These are phyloP conservation scores for Eucera pruinosa DNA, from an alignment of 2,888 invertebrate species.

Conservation along the genomic window DNA sequence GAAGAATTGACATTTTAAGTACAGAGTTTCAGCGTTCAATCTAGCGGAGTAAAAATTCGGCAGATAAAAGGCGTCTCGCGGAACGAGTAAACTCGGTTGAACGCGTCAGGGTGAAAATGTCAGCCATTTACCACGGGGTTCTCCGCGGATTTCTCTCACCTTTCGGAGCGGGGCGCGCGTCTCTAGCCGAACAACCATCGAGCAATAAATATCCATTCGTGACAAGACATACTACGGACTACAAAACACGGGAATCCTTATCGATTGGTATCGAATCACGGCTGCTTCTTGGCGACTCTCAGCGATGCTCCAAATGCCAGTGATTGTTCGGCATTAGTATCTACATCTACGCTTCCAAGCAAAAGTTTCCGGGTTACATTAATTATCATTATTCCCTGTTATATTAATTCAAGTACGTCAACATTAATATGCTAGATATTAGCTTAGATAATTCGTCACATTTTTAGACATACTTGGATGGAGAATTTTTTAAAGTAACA, in stretches of 20 bases:
- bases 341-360: too few species aligned
- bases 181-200: conserved; percentile 12
- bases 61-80: background rate
- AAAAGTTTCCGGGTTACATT: background rate
- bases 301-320: conserved; percentile 2
- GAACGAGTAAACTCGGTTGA: conserved; percentile 12
- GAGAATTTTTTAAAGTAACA: too few species aligned
- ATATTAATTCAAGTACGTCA: too few species aligned
- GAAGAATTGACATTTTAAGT: conserved; percentile 21
- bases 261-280: conserved; percentile 38
- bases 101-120: conserved; percentile 64
- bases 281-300: conserved; percentile 4
- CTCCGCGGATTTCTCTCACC: conserved; percentile 64
- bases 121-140: conserved; percentile 65
- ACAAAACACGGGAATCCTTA: conserved; percentile 31
- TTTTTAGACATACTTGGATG: too few species aligned
- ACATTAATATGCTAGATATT: too few species aligned
- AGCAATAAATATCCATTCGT: conserved; percentile 24
- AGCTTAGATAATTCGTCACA: too few species aligned
- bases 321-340: too few species aligned
- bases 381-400: too few species aligned
- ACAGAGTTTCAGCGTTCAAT: conserved; percentile 1
- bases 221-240: conserved; percentile 23
- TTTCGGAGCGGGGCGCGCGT: conserved; percentile 29
- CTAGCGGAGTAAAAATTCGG: background rate